phyloP scores from a whole-genome alignment of 2,113 vertebrate species.

The Pteronura brasiliensis region DNA sequence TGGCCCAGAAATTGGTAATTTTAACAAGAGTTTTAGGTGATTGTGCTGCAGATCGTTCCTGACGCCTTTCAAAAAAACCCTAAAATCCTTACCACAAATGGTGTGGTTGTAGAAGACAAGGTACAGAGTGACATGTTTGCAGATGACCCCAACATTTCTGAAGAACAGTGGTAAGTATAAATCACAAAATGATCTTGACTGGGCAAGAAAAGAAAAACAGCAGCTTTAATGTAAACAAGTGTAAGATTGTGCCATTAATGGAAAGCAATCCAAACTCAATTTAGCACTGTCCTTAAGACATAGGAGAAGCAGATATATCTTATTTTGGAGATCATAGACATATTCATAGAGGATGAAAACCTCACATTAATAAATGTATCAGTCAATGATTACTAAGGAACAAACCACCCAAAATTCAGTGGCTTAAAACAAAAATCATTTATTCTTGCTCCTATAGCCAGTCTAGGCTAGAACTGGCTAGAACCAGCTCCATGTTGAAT shows the following conservation, averaged over 20 bases:
- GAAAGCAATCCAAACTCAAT: neutral
- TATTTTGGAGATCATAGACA: neutral
- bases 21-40: constrained; percentile 13
- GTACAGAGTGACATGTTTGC: neutral
- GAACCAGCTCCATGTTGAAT: neutral
- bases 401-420: neutral
- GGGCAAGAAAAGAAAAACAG: neutral
- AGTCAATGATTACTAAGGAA: neutral
- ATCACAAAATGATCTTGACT: neutral
- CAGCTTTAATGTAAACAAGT: neutral
- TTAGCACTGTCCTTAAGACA: neutral
- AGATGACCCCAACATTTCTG: neutral
- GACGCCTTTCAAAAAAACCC: neutral
- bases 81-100: neutral
- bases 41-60: neutral
- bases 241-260: neutral
- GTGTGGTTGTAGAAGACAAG: constrained; percentile 16
- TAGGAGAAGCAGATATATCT: neutral
- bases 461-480: neutral
- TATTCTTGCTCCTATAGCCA: neutral
- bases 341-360: neutral
- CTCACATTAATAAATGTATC: neutral
- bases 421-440: neutral
- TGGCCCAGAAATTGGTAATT: neutral
- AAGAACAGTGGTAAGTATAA: neutral